A percentile compares a stretch with the other conserved stretches of the same genome.
These are phyloP conservation scores for Amphipoea oculea DNA, from an alignment of 2,888 invertebrate species.

Conservation along the genomic window DNA sequence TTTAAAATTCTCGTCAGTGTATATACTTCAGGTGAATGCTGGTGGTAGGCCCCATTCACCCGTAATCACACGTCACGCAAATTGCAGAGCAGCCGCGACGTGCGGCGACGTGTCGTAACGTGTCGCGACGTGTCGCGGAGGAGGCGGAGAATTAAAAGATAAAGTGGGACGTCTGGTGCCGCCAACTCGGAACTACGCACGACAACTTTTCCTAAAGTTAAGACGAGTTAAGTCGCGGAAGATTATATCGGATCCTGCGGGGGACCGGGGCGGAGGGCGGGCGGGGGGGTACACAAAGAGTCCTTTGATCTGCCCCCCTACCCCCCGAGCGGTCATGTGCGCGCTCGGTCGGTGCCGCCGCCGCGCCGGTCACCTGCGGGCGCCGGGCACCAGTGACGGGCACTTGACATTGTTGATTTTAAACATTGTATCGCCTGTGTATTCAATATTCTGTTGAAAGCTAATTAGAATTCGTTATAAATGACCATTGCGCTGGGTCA, in stretches of 20 bases:
- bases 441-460: background rate
- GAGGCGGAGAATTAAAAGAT: constrained; percentile 12
- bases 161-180: constrained; percentile 26
- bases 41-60: constrained; percentile 7
- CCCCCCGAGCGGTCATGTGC: background rate
- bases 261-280: background rate
- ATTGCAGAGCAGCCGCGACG: constrained; percentile 30
- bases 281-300: background rate
- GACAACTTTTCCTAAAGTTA: constrained; percentile 49
- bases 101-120: background rate
- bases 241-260: constrained; percentile 15
- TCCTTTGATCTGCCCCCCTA: constrained; percentile 1
- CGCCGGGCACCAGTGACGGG: background rate
- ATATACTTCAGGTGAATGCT: constrained; percentile 5
- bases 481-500: background rate
- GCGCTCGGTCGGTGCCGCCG: background rate
- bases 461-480: background rate
- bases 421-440: constrained; percentile 2
- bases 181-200: constrained; percentile 25
- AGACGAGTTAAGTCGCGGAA: constrained; percentile 15
- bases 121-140: background rate
- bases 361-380: background rate
- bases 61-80: constrained; percentile 22
- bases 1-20: constrained; percentile 29
- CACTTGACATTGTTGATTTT: constrained; percentile 1